Evolutionary conservation across 1,140 invertebrate genomes (phyloP).

Genomic region (Oncopeltus fasciatus): DNA sequence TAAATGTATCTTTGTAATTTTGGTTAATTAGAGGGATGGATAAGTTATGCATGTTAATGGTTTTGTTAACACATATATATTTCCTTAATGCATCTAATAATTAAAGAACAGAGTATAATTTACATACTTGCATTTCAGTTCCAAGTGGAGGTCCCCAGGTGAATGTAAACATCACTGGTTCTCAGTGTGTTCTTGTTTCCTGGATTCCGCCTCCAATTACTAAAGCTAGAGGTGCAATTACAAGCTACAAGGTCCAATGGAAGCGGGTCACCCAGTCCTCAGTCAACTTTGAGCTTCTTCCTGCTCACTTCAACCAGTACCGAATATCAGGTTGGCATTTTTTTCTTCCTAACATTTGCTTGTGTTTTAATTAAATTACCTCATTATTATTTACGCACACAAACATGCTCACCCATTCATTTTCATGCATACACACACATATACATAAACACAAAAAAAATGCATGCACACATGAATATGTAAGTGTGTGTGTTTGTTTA

Average conservation of each 20-base stretch:
- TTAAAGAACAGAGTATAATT: constrained; percentile 2
- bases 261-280: constrained; percentile 34
- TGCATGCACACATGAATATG: no score
- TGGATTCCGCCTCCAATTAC: constrained; percentile 42
- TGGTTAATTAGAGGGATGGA: neutral
- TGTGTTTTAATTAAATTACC: no score
- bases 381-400: no score
- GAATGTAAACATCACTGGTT: constrained; percentile 33
- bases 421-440: no score
- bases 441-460: no score
- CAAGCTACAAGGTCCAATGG: constrained; percentile 47
- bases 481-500: no score
- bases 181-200: constrained; percentile 39
- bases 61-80: no score
- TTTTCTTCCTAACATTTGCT: constrained; percentile 14
- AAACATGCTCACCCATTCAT: no score
- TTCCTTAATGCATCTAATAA: neutral
- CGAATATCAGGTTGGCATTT: constrained; percentile 35
- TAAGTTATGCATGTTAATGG: no score
- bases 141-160: constrained; percentile 41
- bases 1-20: neutral
- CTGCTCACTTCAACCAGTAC: constrained; percentile 31
- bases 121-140: constrained; percentile 30
- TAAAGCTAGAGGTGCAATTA: constrained; percentile 40
- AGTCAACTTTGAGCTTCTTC: constrained; percentile 32